phyloP scores from a whole-genome alignment of 2,888 invertebrate species.

The Drosophila pseudotakahashii region DNA sequence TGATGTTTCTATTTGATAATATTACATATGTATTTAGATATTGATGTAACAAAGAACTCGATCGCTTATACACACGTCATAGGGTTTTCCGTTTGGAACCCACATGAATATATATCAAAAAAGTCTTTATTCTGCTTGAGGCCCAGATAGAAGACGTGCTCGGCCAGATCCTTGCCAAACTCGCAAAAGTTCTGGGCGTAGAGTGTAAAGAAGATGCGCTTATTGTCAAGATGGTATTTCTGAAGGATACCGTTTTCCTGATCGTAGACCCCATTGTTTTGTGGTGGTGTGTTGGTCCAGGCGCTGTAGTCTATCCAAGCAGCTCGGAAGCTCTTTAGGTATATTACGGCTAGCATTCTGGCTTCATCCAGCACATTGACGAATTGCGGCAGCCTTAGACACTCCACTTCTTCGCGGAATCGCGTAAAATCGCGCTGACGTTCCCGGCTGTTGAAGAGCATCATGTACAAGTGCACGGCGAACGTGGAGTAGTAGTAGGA shows the following conservation, averaged over 20 bases:
- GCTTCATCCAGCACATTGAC: constrained; percentile 81
- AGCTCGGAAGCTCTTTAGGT: constrained; percentile 80
- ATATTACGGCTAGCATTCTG: constrained; percentile 78
- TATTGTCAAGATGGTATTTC: constrained; percentile 73
- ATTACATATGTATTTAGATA: too few relatives aligned
- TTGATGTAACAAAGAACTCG: background rate
- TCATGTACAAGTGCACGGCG: constrained; percentile 82
- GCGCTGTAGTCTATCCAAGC: constrained; percentile 78
- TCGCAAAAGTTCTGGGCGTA: constrained; percentile 83
- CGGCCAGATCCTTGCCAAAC: constrained; percentile 81
- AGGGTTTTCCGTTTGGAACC: constrained; percentile 60
- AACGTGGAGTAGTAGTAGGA: constrained; percentile 82
- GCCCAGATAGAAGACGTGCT: constrained; percentile 81
- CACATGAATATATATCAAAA: constrained; percentile 74
- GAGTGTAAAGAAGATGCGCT: constrained; percentile 80
- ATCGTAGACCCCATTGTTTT: constrained; percentile 69
- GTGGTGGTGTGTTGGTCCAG: constrained; percentile 63
- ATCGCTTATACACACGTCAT: constrained; percentile 43
- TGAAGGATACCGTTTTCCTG: constrained; percentile 79
- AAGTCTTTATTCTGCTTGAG: constrained; percentile 79
- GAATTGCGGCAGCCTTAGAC: constrained; percentile 80
- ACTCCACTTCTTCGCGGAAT: constrained; percentile 75
- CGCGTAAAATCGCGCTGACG: constrained; percentile 71
- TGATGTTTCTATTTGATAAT: too few relatives aligned
- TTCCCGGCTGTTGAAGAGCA: constrained; percentile 78